Percentiles rank a stretch among this genome's conserved stretches.
Conservation (phyloP, 2,113 vertebrate genomes). For the Phylloscopus trochiloides region DNA sequence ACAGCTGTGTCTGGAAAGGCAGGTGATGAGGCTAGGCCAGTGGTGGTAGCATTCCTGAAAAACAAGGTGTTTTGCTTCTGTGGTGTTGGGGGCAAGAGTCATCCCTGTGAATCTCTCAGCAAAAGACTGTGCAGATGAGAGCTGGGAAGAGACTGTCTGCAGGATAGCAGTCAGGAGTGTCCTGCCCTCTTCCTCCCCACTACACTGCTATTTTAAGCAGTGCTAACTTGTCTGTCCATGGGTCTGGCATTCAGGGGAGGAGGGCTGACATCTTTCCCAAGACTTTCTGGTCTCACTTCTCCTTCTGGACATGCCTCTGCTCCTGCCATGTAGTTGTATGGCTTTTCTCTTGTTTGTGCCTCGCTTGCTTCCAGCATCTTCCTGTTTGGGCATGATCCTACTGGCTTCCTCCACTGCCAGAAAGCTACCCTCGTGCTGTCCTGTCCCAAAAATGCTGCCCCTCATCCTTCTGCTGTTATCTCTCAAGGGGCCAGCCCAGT, state of each 20-base stretch:
- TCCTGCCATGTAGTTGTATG: accelerated
- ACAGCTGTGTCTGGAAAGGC: not conserved
- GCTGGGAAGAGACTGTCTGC: too few species aligned
- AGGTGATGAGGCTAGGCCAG: too few species aligned
- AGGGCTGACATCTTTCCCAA: accelerated
- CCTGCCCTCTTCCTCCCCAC: not conserved
- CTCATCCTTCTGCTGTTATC: not conserved
- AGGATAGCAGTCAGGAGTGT: not conserved
- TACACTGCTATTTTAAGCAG: not conserved
- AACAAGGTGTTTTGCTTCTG: not conserved
- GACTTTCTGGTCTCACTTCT: not conserved
- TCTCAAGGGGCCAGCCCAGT: not conserved
- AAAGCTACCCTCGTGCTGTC: not conserved
- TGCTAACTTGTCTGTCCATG: not conserved
- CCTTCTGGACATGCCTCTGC: not conserved
- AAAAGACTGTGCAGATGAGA: not conserved
- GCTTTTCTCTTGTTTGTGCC: not conserved
- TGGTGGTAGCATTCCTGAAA: not conserved
- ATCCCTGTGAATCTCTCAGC: not conserved
- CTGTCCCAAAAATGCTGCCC: not conserved
- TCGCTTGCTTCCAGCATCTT: accelerated
- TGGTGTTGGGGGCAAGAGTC: not conserved
- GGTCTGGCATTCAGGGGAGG: not conserved
- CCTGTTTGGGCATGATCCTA: accelerated
- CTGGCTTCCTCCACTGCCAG: not conserved